These are phyloP conservation scores for Unio pictorum DNA, from an alignment of 2,888 invertebrate species.

Conservation along the genomic window DNA sequence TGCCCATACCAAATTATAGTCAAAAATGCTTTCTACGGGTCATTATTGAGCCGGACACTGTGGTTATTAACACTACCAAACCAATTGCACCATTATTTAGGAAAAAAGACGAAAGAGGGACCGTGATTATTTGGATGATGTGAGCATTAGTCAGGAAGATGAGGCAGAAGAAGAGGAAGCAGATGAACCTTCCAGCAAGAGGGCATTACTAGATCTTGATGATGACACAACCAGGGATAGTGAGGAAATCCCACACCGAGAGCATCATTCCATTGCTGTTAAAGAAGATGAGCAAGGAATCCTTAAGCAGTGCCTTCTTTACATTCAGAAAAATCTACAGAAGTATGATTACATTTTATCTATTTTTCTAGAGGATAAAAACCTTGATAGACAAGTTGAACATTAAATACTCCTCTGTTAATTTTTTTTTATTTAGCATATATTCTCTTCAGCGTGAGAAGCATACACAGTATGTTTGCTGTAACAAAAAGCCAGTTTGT, in stretches of 20 bases:
- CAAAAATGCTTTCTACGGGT: too few relatives aligned
- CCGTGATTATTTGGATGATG: too few relatives aligned
- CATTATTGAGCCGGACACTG: too few relatives aligned
- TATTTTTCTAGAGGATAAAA: not conserved
- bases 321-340: slow-evolving; percentile 83
- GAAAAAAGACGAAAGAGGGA: too few relatives aligned
- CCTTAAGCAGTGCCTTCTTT: slow-evolving; percentile 76
- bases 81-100: too few relatives aligned
- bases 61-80: too few relatives aligned
- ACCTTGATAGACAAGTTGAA: not conserved
- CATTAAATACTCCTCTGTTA: not conserved
- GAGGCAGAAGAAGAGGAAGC: too few relatives aligned
- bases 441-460: too few relatives aligned
- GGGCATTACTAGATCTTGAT: slow-evolving; percentile 27
- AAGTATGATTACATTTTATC: slow-evolving; percentile 73
- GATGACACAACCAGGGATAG: slow-evolving; percentile 32
- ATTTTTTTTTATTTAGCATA: not conserved
- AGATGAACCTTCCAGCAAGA: slow-evolving; percentile 19
- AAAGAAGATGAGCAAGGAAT: slow-evolving; percentile 48
- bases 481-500: not conserved
- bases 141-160: too few relatives aligned
- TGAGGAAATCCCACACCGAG: slow-evolving; percentile 19
- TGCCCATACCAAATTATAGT: too few relatives aligned
- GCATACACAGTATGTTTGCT: not conserved
- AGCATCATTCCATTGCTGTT: slow-evolving; percentile 21